phyloP scores from a whole-genome alignment of 2,888 invertebrate genomes.

The Zhuqinia jingwanae region DNA sequence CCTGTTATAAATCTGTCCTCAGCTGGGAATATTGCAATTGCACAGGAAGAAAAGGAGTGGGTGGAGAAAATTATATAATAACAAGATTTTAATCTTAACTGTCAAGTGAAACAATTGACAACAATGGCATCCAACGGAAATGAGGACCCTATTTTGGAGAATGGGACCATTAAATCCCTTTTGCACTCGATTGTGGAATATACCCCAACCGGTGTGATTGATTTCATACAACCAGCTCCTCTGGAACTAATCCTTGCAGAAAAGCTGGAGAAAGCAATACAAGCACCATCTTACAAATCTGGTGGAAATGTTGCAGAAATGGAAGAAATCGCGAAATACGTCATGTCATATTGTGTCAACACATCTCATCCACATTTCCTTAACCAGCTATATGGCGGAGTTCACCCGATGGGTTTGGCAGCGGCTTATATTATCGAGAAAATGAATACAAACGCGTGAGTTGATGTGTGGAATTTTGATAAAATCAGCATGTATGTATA shows the following conservation, averaged over 20 bases:
- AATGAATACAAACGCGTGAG: conserved; percentile 91
- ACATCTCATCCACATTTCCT: conserved; percentile 89
- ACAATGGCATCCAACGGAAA: too few relatives aligned
- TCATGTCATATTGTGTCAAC: conserved; percentile 85
- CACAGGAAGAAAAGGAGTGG: too few relatives aligned
- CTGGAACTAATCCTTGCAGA: conserved; percentile 74
- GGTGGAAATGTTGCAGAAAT: conserved; percentile 55
- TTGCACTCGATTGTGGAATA: conserved; percentile 68
- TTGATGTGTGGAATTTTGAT: neutral
- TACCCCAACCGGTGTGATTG: conserved; percentile 66
- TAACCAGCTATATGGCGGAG: conserved; percentile 89
- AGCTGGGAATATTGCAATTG: too few relatives aligned
- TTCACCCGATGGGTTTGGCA: conserved; percentile 88
- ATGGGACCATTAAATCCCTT: conserved; percentile 32
- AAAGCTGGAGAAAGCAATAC: conserved; percentile 63
- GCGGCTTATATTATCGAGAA: conserved; percentile 90
- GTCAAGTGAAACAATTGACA: too few relatives aligned
- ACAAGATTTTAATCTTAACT: too few relatives aligned
- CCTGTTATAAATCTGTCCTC: too few relatives aligned
- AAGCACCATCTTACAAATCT: neutral
- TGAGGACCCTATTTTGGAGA: neutral
- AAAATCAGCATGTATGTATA: too few relatives aligned
- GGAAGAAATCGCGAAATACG: conserved; percentile 71
- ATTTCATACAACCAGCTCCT: conserved; percentile 75
- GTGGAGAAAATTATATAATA: too few relatives aligned